A percentile compares a stretch with the other conserved stretches of the same genome.
phyloP scores from a whole-genome alignment of 92 coral and sea anemone genomes.

The Pocillopora grandis region DNA sequence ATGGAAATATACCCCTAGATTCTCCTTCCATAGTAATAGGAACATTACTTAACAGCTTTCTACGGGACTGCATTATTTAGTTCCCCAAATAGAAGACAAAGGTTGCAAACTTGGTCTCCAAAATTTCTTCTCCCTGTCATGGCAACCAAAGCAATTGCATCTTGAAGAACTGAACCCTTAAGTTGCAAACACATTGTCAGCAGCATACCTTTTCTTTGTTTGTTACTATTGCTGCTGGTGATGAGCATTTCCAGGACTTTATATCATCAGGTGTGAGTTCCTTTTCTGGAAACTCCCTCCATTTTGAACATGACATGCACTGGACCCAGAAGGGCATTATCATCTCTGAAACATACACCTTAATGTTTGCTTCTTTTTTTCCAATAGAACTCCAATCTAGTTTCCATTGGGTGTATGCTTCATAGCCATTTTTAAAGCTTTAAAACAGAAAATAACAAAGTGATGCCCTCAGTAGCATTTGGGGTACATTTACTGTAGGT shows the following conservation, averaged over 20 bases:
- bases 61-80: no score
- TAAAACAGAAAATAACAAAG: no score
- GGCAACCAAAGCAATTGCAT: no score
- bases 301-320: conserved; percentile 78
- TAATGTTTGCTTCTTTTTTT: conserved; percentile 81
- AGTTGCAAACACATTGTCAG: neutral
- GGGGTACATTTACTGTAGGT: no score
- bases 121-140: no score
- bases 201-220: conserved; percentile 13
- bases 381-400: conserved; percentile 87
- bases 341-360: conserved; percentile 85
- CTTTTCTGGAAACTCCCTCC: conserved; percentile 77
- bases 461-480: no score
- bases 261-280: conserved; percentile 20
- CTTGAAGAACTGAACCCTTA: no score
- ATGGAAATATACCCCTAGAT: no score
- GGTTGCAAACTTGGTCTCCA: no score
- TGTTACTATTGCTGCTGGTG: neutral
- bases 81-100: no score
- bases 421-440: conserved; percentile 94
- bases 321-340: conserved; percentile 93
- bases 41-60: no score
- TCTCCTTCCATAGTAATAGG: no score
- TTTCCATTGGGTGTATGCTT: conserved; percentile 88
- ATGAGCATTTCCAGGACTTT: conserved; percentile 56